These are phyloP conservation scores for Siniperca knerii DNA, from an alignment of 2,113 vertebrate genomes.

Conservation along the genomic window DNA sequence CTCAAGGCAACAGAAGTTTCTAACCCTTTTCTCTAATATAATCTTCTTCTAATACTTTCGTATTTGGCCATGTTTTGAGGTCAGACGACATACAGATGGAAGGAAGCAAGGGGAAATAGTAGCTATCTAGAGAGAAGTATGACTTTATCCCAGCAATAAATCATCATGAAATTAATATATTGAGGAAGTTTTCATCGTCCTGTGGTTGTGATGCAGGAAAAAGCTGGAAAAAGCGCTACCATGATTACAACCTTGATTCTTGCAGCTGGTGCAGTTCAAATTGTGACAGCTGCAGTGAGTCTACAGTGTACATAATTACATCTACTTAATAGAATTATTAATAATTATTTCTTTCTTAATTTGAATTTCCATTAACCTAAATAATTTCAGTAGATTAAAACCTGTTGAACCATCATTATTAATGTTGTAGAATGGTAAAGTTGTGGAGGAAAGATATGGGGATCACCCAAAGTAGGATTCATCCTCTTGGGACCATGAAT, in stretches of 20 bases:
- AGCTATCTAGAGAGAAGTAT: constrained; percentile 41
- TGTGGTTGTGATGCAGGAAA: constrained; percentile 9
- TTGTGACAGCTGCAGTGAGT: neutral
- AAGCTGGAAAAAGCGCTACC: constrained; percentile 17
- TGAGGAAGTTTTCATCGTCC: constrained; percentile 35
- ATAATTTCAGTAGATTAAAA: neutral
- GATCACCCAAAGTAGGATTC: too few species aligned
- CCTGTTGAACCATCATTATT: neutral
- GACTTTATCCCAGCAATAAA: constrained; percentile 58
- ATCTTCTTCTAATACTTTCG: constrained; percentile 67
- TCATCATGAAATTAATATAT: constrained; percentile 54
- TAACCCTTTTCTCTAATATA: constrained; percentile 64
- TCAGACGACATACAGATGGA: constrained; percentile 55
- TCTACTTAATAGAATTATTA: too few species aligned
- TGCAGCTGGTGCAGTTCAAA: neutral
- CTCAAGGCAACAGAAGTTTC: constrained; percentile 74
- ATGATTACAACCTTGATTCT: constrained; percentile 2
- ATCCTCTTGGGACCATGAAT: too few species aligned
- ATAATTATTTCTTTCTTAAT: neutral
- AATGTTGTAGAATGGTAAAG: too few species aligned
- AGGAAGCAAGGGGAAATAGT: constrained; percentile 38
- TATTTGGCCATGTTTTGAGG: constrained; percentile 59
- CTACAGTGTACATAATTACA: too few species aligned
- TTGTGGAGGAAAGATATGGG: neutral
- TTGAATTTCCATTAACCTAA: neutral